Evolutionary conservation across 2,888 invertebrate genomes (phyloP).

Genomic region (Oscheius sp.): DNA sequence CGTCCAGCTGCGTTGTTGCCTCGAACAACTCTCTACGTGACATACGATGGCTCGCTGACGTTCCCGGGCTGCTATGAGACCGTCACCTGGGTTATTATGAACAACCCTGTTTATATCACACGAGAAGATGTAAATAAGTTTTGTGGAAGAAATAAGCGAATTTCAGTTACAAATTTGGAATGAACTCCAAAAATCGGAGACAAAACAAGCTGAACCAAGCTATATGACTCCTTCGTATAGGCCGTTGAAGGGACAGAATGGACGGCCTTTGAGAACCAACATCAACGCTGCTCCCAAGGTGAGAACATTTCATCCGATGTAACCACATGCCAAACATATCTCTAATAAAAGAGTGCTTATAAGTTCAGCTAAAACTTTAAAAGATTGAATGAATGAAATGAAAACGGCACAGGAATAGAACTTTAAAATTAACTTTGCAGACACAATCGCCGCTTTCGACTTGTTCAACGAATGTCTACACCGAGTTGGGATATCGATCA

Average conservation of each 20-base stretch:
- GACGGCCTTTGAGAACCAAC: conserved; percentile 92
- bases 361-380: background rate
- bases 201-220: conserved; percentile 55
- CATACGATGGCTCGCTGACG: conserved; percentile 74
- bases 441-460: conserved; percentile 29
- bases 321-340: too few species aligned
- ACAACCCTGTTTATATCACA: conserved; percentile 95
- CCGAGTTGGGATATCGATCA: conserved; percentile 67
- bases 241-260: conserved; percentile 89
- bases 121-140: conserved; percentile 84
- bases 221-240: conserved; percentile 81
- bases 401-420: too few species aligned
- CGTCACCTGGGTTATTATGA: conserved; percentile 97
- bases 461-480: conserved; percentile 64
- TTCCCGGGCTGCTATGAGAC: conserved; percentile 88
- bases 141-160: background rate
- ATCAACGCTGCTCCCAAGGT: conserved; percentile 80
- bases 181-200: conserved; percentile 65
- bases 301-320: too few species aligned
- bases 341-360: background rate
- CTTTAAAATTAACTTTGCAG: background rate
- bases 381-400: too few species aligned
- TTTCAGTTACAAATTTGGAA: conserved; percentile 68
- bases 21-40: conserved; percentile 91
- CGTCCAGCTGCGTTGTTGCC: conserved; percentile 88